Conservation (phyloP, 2,113 vertebrate species). For the Cromileptes altivelis region DNA sequence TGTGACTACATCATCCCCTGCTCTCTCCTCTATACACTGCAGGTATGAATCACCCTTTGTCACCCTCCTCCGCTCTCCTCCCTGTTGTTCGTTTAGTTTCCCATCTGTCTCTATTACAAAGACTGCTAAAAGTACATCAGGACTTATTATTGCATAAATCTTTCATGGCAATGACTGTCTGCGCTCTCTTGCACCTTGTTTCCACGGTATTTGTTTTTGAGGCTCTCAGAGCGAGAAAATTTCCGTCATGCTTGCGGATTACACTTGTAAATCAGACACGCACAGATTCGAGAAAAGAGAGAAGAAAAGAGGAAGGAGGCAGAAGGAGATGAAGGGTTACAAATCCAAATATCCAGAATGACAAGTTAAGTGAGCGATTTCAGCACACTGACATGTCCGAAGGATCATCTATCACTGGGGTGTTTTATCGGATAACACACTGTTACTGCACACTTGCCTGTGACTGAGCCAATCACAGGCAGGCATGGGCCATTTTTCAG, state of each 20-base stretch:
- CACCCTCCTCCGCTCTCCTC: slow-evolving; percentile 64
- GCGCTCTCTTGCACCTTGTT: slow-evolving; percentile 32
- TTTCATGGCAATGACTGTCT: slow-evolving; percentile 36
- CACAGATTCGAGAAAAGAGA: slow-evolving; percentile 28
- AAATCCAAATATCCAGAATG: slow-evolving; percentile 52
- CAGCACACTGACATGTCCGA: slow-evolving; percentile 39
- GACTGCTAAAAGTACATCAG: slow-evolving; percentile 73
- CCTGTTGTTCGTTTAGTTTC: slow-evolving; percentile 67
- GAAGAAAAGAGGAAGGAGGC: slow-evolving; percentile 10
- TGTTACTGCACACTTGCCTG: slow-evolving; percentile 34
- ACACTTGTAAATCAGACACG: slow-evolving; percentile 62
- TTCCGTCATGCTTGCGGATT: slow-evolving; percentile 53
- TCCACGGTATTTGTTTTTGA: slow-evolving; percentile 53
- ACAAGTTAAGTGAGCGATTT: slow-evolving; percentile 58
- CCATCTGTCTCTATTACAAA: slow-evolving; percentile 75
- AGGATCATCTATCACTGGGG: slow-evolving; percentile 51
- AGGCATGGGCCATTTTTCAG: slow-evolving; percentile 45
- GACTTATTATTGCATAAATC: slow-evolving; percentile 69
- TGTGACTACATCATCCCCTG: slow-evolving; percentile 68
- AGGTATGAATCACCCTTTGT: slow-evolving; percentile 78
- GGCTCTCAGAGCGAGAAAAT: slow-evolving; percentile 33
- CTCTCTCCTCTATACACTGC: slow-evolving; percentile 45
- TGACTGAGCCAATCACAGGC: slow-evolving; percentile 60
- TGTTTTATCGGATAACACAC: slow-evolving; percentile 38
- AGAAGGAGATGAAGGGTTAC: slow-evolving; percentile 49